Evolutionary conservation across 1,140 invertebrate genomes (phyloP).

Genomic region (Aphidius ervi): DNA sequence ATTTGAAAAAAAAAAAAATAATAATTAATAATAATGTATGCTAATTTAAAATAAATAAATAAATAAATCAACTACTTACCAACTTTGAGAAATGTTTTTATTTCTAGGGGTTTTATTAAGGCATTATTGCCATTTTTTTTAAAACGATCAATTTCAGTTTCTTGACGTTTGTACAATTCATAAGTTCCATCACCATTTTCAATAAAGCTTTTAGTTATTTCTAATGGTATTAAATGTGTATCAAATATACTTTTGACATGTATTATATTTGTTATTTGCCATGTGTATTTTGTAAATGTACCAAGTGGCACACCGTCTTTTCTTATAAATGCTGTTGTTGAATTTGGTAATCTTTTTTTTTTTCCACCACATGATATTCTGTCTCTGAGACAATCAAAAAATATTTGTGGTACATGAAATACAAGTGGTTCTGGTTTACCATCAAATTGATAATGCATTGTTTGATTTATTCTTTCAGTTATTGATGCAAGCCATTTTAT

Average conservation of each 20-base stretch:
- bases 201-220: constrained; percentile 65
- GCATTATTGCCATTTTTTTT: constrained; percentile 52
- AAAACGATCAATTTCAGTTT: constrained; percentile 54
- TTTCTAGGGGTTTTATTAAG: constrained; percentile 62
- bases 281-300: constrained; percentile 70
- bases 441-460: constrained; percentile 73
- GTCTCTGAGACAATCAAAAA: constrained; percentile 70
- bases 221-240: constrained; percentile 61
- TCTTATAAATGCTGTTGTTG: constrained; percentile 56
- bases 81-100: constrained; percentile 70
- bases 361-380: constrained; percentile 62
- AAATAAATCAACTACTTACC: too few species aligned
- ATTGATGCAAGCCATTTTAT: constrained; percentile 69
- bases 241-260: constrained; percentile 77
- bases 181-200: constrained; percentile 66
- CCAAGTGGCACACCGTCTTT: constrained; percentile 65
- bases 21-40: constrained; percentile 11
- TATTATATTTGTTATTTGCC: constrained; percentile 70
- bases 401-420: constrained; percentile 67
- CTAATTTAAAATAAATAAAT: constrained; percentile 13
- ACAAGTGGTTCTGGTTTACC: constrained; percentile 69
- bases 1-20: constrained; percentile 25
- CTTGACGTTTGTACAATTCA: constrained; percentile 57
- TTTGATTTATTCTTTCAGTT: constrained; percentile 73
- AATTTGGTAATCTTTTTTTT: constrained; percentile 67